Percentiles rank a stretch among this genome's conserved stretches.
Conservation (phyloP, 23 tunicate genomes). For the Trididemnum clinides region DNA sequence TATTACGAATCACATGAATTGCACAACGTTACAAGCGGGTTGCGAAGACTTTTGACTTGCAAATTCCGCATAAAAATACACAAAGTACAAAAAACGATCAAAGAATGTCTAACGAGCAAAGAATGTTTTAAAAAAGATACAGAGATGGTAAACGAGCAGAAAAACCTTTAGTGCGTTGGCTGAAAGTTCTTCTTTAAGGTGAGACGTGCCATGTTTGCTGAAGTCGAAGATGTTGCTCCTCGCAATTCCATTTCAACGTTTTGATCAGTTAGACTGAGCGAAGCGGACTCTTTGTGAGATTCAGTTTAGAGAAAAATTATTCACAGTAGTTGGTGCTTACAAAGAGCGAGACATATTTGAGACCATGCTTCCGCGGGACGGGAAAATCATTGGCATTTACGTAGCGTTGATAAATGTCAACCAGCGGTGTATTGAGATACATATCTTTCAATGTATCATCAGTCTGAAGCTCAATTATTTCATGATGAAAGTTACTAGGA, state of each 20-base stretch:
- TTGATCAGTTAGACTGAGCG: constrained; percentile 39
- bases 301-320: constrained; percentile 49
- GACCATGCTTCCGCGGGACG: constrained; percentile 62
- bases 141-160: background rate
- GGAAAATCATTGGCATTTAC: constrained; percentile 60
- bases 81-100: constrained; percentile 2
- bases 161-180: background rate
- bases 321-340: constrained; percentile 45
- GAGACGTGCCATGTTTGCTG: constrained; percentile 30
- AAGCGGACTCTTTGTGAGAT: constrained; percentile 36
- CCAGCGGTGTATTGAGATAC: constrained; percentile 47
- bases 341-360: constrained; percentile 42
- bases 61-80: constrained; percentile 4
- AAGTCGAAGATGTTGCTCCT: constrained; percentile 47
- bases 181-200: constrained; percentile 11
- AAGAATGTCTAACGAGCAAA: too few species aligned
- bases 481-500: constrained; percentile 51
- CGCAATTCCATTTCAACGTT: constrained; percentile 14
- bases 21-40: constrained; percentile 18
- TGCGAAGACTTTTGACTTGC: background rate
- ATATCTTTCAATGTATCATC: constrained; percentile 34
- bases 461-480: constrained; percentile 35
- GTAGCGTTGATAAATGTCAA: constrained; percentile 57
- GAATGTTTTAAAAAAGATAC: too few species aligned
- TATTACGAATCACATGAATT: constrained; percentile 19